phyloP scores from a whole-genome alignment of 2,888 invertebrate genomes.

The Petrophora chlorosata region DNA sequence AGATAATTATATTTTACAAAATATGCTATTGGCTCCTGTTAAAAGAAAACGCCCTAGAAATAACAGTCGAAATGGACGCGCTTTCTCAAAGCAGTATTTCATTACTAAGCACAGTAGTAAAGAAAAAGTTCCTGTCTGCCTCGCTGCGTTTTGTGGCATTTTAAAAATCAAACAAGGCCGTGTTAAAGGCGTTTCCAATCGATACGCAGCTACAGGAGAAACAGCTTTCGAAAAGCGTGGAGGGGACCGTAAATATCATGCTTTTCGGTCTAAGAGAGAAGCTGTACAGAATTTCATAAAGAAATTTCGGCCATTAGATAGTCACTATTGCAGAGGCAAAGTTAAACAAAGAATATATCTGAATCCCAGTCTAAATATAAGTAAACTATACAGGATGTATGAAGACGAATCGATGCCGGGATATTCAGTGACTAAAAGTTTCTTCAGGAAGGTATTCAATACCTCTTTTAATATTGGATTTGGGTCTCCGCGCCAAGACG shows the following conservation, averaged over 20 bases:
- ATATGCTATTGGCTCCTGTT: too few species aligned
- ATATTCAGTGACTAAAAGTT: constrained; percentile 24
- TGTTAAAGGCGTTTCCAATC: neutral
- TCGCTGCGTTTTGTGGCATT: neutral
- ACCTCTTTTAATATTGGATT: neutral
- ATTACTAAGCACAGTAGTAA: neutral
- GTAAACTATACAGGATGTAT: too few species aligned
- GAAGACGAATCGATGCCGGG: constrained; percentile 9
- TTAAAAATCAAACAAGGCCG: neutral
- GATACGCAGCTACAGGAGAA: too few species aligned
- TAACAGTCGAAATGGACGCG: neutral
- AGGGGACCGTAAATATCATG: neutral
- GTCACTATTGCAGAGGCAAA: neutral
- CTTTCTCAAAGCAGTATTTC: neutral
- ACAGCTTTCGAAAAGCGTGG: neutral
- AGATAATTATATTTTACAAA: too few species aligned
- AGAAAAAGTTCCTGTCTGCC: neutral
- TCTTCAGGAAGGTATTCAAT: neutral
- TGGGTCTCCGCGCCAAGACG: neutral
- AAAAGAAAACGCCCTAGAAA: neutral
- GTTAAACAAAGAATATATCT: neutral
- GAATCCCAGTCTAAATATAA: too few species aligned
- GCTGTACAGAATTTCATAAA: neutral
- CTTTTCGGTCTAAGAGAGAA: neutral
- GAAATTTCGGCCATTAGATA: neutral